These are phyloP conservation scores for Diadromus collaris DNA, from an alignment of 2,888 invertebrate species.

Conservation along the genomic window DNA sequence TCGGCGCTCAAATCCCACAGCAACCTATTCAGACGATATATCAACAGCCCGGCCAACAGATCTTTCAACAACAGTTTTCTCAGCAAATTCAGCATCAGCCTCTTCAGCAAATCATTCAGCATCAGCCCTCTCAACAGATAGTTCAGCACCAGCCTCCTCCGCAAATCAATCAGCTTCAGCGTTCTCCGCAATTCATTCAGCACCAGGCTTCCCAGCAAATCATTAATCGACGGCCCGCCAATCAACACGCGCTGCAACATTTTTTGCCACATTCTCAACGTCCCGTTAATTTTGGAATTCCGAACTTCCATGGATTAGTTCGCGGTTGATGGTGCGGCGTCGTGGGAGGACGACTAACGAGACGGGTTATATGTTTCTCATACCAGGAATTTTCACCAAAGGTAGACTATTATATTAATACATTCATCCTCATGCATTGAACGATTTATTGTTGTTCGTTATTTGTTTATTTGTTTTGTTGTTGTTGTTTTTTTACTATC, in stretches of 20 bases:
- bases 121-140: slow-evolving; percentile 9
- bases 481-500: background rate
- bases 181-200: slow-evolving; percentile 16
- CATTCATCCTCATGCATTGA: slow-evolving; percentile 19
- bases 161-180: slow-evolving; percentile 23
- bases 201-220: slow-evolving; percentile 20
- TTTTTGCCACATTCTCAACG: slow-evolving; percentile 23
- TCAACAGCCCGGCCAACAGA: slow-evolving; percentile 1
- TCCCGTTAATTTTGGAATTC: slow-evolving; percentile 44
- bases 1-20: slow-evolving; percentile 13
- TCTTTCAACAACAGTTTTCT: background rate
- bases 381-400: slow-evolving; percentile 47
- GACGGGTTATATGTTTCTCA: slow-evolving; percentile 13
- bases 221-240: slow-evolving; percentile 9
- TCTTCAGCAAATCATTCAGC: slow-evolving; percentile 14
- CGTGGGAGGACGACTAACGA: background rate
- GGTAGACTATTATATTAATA: slow-evolving; percentile 22
- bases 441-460: slow-evolving; percentile 3
- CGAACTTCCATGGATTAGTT: slow-evolving; percentile 27
- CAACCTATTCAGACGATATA: slow-evolving; percentile 23
- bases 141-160: background rate
- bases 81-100: slow-evolving; percentile 13
- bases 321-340: slow-evolving; percentile 23
- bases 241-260: slow-evolving; percentile 43
- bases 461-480: background rate